Percentiles rank a stretch among this genome's conserved stretches.
Conservation (phyloP, 2,797 vertebrate genomes). For the Macropus fuliginosus region DNA sequence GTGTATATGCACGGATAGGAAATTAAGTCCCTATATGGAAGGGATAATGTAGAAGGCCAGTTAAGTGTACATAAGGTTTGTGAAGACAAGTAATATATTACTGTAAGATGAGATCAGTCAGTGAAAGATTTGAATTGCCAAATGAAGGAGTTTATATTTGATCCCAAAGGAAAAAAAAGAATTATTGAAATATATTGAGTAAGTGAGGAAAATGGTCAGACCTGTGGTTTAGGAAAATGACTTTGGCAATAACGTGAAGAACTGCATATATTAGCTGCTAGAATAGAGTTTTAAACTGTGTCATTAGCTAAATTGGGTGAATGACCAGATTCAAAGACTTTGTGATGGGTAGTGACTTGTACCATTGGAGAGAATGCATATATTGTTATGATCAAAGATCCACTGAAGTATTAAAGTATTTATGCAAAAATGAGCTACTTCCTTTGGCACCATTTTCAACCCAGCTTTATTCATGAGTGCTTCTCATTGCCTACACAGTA, state of each 20-base stretch:
- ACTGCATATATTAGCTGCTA: background rate
- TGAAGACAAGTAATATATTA: background rate
- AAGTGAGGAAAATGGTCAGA: background rate
- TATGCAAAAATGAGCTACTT: background rate
- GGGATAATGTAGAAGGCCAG: background rate
- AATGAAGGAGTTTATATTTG: background rate
- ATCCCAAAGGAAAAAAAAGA: background rate
- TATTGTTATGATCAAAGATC: background rate
- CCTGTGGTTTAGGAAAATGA: background rate
- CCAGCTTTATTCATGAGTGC: background rate
- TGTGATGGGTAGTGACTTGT: background rate
- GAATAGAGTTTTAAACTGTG: background rate
- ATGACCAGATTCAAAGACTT: background rate
- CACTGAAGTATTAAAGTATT: background rate
- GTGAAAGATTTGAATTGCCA: background rate
- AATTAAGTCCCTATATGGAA: background rate
- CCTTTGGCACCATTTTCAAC: background rate
- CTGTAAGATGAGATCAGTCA: background rate
- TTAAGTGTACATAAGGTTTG: background rate
- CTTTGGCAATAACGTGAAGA: background rate
- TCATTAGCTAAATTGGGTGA: background rate
- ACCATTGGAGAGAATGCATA: background rate
- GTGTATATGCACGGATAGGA: background rate
- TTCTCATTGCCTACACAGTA: background rate
- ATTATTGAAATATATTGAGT: background rate